Conservation (phyloP, 1,140 invertebrate genomes). For the Bombus balteatus region DNA sequence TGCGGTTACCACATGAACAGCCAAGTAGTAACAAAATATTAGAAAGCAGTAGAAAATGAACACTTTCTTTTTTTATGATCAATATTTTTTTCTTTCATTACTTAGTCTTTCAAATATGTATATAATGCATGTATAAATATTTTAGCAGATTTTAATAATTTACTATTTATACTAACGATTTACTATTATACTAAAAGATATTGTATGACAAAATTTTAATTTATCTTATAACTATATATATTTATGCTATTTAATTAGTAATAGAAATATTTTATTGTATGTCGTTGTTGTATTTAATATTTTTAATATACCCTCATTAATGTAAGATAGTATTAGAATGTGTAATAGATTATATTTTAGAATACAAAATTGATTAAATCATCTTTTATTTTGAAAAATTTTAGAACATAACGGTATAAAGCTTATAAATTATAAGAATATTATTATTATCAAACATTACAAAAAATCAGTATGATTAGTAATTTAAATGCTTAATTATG, state of each 20-base stretch:
- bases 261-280: background rate
- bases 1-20: slow-evolving; percentile 1
- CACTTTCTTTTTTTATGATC: background rate
- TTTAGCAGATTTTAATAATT: background rate
- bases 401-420: background rate
- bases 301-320: background rate
- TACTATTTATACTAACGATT: background rate
- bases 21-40: background rate
- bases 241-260: background rate
- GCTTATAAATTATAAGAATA: background rate
- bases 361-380: background rate
- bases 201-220: background rate
- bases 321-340: background rate
- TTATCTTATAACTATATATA: background rate
- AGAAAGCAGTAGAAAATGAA: background rate
- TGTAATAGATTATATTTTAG: background rate
- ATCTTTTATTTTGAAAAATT: background rate
- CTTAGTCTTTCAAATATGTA: background rate
- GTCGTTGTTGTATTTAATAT: background rate
- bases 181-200: background rate
- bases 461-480: background rate
- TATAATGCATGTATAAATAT: background rate
- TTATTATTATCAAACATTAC: background rate
- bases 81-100: background rate
- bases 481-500: background rate